These are phyloP conservation scores for Chelonus formosanus DNA, from an alignment of 2,888 invertebrate species.

Conservation along the genomic window DNA sequence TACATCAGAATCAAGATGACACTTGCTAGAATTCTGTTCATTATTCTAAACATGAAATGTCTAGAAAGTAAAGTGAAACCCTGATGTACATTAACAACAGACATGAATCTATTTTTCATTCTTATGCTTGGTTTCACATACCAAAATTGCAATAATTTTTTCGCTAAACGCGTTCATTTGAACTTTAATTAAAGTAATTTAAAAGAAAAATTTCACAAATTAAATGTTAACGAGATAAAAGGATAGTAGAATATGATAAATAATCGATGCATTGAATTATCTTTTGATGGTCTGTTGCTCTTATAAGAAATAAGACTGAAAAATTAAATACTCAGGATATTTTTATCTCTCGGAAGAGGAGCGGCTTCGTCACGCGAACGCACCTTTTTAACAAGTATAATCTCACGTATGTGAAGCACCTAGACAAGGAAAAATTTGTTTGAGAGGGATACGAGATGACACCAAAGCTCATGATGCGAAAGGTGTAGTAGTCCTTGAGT, in stretches of 20 bases:
- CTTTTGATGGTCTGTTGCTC: too few relatives aligned
- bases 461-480: conserved; percentile 13
- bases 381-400: conserved; percentile 24
- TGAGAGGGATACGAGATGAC: conserved; percentile 19
- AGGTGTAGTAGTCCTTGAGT: conserved; percentile 21
- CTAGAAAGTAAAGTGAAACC: conserved; percentile 20
- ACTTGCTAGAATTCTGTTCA: conserved; percentile 12
- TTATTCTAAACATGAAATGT: conserved; percentile 17
- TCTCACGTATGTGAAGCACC: neutral
- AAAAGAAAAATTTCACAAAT: too few relatives aligned
- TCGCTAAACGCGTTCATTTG: neutral
- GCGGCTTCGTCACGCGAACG: conserved; percentile 29
- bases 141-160: conserved; percentile 14
- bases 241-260: too few relatives aligned
- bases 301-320: conserved; percentile 1
- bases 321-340: conserved; percentile 18
- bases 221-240: too few relatives aligned
- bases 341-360: conserved; percentile 34
- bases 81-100: neutral
- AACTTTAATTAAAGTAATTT: conserved; percentile 16
- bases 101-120: conserved; percentile 10
- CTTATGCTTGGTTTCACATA: conserved; percentile 26
- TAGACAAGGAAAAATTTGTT: conserved; percentile 1
- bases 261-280: too few relatives aligned
- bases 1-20: too few relatives aligned